Base-by-base conservation (phyloP, 2,888 invertebrate species). In the Ormyrus rosae region DNA sequence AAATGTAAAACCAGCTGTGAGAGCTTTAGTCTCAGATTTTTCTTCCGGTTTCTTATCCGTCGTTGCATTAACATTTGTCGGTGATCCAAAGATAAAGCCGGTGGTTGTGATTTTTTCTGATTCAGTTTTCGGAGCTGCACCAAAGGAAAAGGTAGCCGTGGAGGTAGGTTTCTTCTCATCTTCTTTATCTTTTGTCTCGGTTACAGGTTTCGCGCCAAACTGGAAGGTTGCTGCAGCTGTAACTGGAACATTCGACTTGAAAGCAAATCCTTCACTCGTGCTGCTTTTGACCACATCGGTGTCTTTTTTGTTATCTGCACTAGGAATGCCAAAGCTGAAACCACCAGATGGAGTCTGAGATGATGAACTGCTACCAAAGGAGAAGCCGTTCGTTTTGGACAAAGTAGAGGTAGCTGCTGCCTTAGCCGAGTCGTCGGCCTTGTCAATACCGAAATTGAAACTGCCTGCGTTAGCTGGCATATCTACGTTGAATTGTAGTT, bases 401-500 rank as follows among this genome's bases (percentile, higher is more conserved):
- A 84, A 67, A 46, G 69, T 61, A 8, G 82, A 78, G 46, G 82
- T 76, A 19, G 81, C 78, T 13, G 80, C 81, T 10, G 83, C 60
- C 45, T 84, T 84, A 50, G 80, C 67, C 83, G 87, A 75, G 5
- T 80, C 83, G 4, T 87, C 88, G 10, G 89, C 86, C 83, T 91
- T 91, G 81, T 92, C 91, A 63, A 93, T 90, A 5, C 93, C 93
- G 86, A 93, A 93, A 85, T 91, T 92, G 81, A 93, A 89, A 11
- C 82, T 82, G 45, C 83, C 69, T 8, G 78, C 65, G 58, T 81
- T 85, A 4, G 86, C 64, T 5, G 90, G 86, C 19, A 89, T 84
- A 11, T 86, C 87, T 55, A 88, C 87, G n/a, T 83, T 86, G 78
- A 89, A 89, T 51, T 86, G 85, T 58, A 87, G 50, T 48, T 82